Conservation (phyloP, 2,113 vertebrate genomes). For the Rostratula benghalensis region DNA sequence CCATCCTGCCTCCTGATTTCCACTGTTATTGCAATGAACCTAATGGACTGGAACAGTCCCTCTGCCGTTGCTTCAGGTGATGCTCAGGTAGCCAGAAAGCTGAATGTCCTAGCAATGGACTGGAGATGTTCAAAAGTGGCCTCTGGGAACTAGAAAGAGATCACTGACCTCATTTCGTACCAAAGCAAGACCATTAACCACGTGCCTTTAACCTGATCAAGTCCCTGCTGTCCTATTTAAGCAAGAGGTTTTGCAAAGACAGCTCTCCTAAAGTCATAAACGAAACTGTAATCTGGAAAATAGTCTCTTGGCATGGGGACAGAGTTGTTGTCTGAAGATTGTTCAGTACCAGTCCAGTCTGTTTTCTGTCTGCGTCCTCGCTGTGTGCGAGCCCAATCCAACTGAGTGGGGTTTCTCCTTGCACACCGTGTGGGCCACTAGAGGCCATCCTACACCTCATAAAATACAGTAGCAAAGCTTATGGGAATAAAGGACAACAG, state of each 20-base stretch:
- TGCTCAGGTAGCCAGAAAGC: background rate
- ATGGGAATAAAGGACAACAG: background rate
- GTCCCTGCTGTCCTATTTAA: background rate
- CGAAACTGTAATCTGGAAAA: background rate
- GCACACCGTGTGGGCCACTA: background rate
- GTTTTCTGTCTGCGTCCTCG: background rate
- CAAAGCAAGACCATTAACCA: accelerated
- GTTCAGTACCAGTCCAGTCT: background rate
- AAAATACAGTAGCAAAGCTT: background rate
- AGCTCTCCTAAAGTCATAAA: background rate
- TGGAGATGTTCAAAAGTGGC: background rate
- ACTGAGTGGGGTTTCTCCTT: background rate
- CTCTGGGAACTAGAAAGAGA: background rate
- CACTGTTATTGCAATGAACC: background rate
- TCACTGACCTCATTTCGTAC: background rate
- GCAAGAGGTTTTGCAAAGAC: background rate
- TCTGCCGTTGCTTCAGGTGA: background rate
- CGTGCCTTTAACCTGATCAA: background rate
- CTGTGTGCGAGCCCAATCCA: background rate
- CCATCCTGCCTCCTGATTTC: background rate
- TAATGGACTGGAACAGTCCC: background rate
- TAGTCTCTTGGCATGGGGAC: too few species aligned
- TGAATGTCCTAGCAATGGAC: background rate
- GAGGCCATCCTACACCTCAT: constrained; percentile 50
- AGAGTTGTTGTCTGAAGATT: background rate